Evolutionary conservation across 2,113 vertebrate genomes (phyloP).

Genomic region (Tetraodon nigroviridis): DNA sequence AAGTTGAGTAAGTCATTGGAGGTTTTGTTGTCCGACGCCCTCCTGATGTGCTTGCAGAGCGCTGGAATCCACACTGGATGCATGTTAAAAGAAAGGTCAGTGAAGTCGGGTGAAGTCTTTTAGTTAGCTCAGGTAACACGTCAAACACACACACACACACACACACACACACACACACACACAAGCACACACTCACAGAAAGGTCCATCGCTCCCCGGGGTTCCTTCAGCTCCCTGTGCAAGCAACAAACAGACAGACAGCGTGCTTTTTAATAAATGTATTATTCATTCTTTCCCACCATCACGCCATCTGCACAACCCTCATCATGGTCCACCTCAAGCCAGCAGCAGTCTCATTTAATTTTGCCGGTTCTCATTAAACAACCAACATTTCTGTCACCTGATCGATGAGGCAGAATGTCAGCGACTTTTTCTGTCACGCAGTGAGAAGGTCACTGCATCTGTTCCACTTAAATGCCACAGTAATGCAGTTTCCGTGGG

Average conservation of each 20-base stretch:
- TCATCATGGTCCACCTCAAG: neutral
- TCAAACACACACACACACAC: slow-evolving; percentile 13
- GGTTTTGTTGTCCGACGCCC: neutral
- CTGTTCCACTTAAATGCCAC: slow-evolving; percentile 48
- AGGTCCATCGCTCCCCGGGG: slow-evolving; percentile 59
- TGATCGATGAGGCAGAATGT: slow-evolving; percentile 61
- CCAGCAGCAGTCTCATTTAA: slow-evolving; percentile 20
- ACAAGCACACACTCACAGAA: slow-evolving; percentile 19
- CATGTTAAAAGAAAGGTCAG: slow-evolving; percentile 61
- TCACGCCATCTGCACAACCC: slow-evolving; percentile 11
- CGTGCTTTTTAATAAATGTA: slow-evolving; percentile 6
- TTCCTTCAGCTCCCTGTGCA: slow-evolving; percentile 46
- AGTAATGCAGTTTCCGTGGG: slow-evolving; percentile 15
- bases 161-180: neutral
- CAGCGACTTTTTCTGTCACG: slow-evolving; percentile 52
- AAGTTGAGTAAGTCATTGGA: slow-evolving; percentile 1
- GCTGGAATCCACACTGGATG: slow-evolving; percentile 15
- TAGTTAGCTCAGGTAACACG: slow-evolving; percentile 21
- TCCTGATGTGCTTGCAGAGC: slow-evolving; percentile 7
- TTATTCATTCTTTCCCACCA: slow-evolving; percentile 3
- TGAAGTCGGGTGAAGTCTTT: slow-evolving; percentile 42
- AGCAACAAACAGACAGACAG: slow-evolving; percentile 39
- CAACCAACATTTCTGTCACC: slow-evolving; percentile 35
- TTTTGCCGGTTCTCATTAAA: slow-evolving; percentile 8
- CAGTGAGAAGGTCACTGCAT: slow-evolving; percentile 59